Conservation (phyloP, 2,113 vertebrate genomes). For the Gymnogyps californianus region DNA sequence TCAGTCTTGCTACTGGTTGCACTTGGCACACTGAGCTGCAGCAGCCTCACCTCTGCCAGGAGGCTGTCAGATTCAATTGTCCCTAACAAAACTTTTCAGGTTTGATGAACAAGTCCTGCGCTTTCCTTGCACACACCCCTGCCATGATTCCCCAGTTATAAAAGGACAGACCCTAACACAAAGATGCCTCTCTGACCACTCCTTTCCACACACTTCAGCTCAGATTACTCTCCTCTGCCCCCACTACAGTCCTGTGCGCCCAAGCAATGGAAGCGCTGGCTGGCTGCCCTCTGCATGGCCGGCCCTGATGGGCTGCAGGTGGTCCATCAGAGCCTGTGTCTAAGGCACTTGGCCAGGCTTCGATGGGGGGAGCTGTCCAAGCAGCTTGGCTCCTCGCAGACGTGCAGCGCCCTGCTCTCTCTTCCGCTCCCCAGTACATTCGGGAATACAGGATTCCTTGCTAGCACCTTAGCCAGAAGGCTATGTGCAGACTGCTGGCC, state of each 20-base stretch:
- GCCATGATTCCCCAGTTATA: background rate
- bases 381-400: background rate
- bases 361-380: background rate
- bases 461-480: conserved; percentile 39
- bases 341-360: background rate
- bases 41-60: background rate
- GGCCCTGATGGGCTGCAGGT: conserved; percentile 36
- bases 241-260: background rate
- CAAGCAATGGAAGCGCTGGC: background rate
- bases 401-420: background rate
- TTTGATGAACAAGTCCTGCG: background rate
- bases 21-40: background rate
- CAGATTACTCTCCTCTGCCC: background rate
- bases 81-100: background rate
- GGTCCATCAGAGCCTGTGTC: background rate
- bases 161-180: background rate
- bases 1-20: background rate
- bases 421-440: background rate
- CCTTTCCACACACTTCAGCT: background rate
- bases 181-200: background rate
- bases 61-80: background rate
- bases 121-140: background rate
- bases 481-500: background rate
- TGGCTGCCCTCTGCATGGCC: background rate
- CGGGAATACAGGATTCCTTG: background rate